phyloP scores from a whole-genome alignment of 2,797 vertebrate genomes.

The Euthynnus affinis region DNA sequence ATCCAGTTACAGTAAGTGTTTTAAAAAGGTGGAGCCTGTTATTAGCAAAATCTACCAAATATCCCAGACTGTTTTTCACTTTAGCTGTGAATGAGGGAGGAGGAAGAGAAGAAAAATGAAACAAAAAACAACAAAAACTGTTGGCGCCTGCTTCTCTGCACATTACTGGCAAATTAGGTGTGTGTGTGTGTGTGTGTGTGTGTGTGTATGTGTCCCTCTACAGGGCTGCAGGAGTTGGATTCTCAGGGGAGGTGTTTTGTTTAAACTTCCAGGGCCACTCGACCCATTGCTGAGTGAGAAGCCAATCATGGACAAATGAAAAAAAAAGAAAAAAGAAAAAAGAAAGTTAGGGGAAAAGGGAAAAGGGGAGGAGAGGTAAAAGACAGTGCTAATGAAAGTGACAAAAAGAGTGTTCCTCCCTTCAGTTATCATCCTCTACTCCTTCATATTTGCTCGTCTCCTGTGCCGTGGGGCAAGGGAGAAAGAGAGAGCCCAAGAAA shows the following conservation, averaged over 20 bases:
- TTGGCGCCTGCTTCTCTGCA: conserved; percentile 68
- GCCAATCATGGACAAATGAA: conserved; percentile 55
- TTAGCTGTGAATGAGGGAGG: conserved; percentile 71
- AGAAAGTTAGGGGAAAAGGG: conserved; percentile 38
- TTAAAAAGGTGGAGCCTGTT: conserved; percentile 59
- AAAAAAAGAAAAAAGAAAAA: conserved; percentile 6
- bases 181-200: conserved; percentile 55
- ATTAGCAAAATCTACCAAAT: conserved; percentile 60
- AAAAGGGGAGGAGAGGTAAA: conserved; percentile 40
- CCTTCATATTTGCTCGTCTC: conserved; percentile 66
- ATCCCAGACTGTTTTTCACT: conserved; percentile 72
- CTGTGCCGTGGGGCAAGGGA: conserved; percentile 61
- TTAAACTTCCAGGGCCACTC: conserved; percentile 76
- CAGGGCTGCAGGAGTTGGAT: conserved; percentile 64
- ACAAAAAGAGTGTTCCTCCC: conserved; percentile 70
- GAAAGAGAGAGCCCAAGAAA: conserved; percentile 54
- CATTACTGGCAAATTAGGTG: conserved; percentile 76
- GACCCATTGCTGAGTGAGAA: conserved; percentile 70
- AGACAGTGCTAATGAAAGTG: conserved; percentile 72
- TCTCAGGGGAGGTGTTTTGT: conserved; percentile 72
- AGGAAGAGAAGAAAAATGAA: conserved; percentile 58
- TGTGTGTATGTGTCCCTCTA: conserved; percentile 51
- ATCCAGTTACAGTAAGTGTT: conserved; percentile 1
- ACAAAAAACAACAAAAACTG: conserved; percentile 72
- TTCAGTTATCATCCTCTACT: conserved; percentile 73